Base-by-base conservation (phyloP, 2,888 invertebrate species). In the Clivina fossor region DNA sequence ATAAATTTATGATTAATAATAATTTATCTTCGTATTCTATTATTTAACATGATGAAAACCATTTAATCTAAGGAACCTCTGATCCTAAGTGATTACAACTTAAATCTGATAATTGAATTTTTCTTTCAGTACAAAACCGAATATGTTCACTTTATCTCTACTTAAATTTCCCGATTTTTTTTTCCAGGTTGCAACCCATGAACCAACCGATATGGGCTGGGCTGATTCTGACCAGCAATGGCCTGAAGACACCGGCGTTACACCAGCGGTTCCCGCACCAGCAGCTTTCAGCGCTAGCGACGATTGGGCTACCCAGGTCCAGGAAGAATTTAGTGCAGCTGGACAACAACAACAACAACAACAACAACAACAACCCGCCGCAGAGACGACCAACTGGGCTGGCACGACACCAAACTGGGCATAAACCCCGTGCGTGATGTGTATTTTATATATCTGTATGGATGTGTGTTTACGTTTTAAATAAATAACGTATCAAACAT, bases 1-100 rank as follows among this genome's bases (percentile, higher is more conserved):
- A 30, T 11, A 4, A n/a, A n/a, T 9, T 30, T 30, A 2, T 30
- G n/a, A 30, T 30, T 9, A 9, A 8, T 9, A 13, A 5, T 33
- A 5, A 8, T 33, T 9, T 11, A 9, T 7, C 4, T 13, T 11
- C 7, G 4, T 11, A 13, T 37, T 16, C 13, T 4, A 16, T 3
- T 41, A 20, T 19, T 56, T 57, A 60, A 43, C 50, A 75, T 81
- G 80, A 81, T 81, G 80, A 80, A 72, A 71, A 67, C 38, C 46
- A 58, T 68, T 80, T 81, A 80, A 81, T 69, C 80, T 81, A 80
- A 81, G 81, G 81, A 82, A 81, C 81, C 80, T 79, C 79, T 81
- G 80, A 82, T 69, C 74, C 68, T 70, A 65, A 61, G 60, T 72
- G 72, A 73, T 73, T 71, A 61, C 55, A 66, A 24, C 44, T 60